phyloP scores from a whole-genome alignment of 2,113 vertebrate species.

The Xiphophorus maculatus region DNA sequence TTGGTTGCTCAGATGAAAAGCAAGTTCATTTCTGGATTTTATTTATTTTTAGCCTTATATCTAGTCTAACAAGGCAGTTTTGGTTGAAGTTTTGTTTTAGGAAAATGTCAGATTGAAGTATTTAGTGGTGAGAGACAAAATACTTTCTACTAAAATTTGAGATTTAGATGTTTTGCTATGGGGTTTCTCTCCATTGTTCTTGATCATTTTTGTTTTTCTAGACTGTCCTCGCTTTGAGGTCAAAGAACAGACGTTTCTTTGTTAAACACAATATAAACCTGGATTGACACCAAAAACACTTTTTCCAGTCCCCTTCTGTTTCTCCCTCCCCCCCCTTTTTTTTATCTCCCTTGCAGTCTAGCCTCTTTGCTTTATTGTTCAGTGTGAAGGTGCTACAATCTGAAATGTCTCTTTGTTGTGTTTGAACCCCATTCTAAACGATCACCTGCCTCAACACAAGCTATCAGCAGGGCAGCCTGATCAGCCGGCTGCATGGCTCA shows the following conservation, averaged over 20 bases:
- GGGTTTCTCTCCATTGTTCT: neutral
- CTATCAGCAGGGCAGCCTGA: neutral
- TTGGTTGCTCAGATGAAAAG: too few relatives aligned
- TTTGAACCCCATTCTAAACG: neutral
- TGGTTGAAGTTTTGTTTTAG: neutral
- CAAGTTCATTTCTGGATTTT: too few relatives aligned
- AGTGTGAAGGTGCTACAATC: neutral
- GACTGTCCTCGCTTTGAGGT: slow-evolving; percentile 8
- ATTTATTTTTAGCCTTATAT: neutral
- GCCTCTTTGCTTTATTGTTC: slow-evolving; percentile 9
- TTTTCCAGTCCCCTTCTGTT: neutral
- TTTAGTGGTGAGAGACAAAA: neutral
- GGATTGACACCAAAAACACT: slow-evolving; percentile 11
- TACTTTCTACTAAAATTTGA: neutral
- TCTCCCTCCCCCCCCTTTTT: neutral
- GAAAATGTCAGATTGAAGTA: too few relatives aligned
- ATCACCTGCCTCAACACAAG: slow-evolving; percentile 16
- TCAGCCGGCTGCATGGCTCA: slow-evolving; percentile 9
- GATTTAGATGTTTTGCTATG: neutral
- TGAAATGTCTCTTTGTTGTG: neutral
- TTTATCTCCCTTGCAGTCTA: slow-evolving; percentile 1
- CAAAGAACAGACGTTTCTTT: slow-evolving; percentile 16
- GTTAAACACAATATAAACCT: slow-evolving; percentile 19
- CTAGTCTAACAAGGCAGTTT: neutral
- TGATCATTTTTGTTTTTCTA: neutral